phyloP scores from a whole-genome alignment of 2,113 vertebrate genomes.

The Solea solea region DNA sequence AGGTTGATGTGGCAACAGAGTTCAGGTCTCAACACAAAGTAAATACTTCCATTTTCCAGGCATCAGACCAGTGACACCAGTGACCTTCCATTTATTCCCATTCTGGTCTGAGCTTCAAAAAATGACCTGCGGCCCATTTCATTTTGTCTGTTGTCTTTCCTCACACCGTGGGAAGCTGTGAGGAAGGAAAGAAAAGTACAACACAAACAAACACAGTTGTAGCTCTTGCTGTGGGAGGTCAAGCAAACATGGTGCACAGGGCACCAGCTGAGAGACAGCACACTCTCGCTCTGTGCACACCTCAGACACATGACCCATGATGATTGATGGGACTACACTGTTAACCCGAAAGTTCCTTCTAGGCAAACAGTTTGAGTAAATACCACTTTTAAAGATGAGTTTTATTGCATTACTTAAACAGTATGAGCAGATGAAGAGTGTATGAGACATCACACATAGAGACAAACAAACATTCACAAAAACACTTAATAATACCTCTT shows the following conservation, averaged over 20 bases:
- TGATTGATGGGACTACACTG: too few species aligned
- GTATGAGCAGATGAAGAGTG: too few species aligned
- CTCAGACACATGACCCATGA: too few species aligned
- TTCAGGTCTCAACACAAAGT: constrained; percentile 19
- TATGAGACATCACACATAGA: too few species aligned
- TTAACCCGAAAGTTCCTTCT: too few species aligned
- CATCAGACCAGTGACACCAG: not conserved
- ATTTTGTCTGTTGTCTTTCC: not conserved
- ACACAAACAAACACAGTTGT: constrained; percentile 28
- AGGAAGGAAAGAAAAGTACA: not conserved
- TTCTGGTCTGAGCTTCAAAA: constrained; percentile 1
- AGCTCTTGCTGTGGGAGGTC: constrained; percentile 45
- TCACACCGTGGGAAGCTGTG: not conserved
- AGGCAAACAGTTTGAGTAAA: too few species aligned
- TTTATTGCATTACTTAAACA: too few species aligned
- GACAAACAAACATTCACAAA: too few species aligned
- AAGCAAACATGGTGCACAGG: constrained; percentile 9
- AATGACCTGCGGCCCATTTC: constrained; percentile 12
- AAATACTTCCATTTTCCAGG: constrained; percentile 10
- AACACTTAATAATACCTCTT: too few species aligned
- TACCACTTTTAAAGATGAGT: too few species aligned
- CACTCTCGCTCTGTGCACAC: not conserved
- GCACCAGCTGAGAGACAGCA: constrained; percentile 19
- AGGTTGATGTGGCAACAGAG: constrained; percentile 23
- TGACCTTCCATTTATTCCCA: constrained; percentile 20